Base-by-base conservation (phyloP, 2,888 invertebrate genomes). In the Heteropelma amictum region DNA sequence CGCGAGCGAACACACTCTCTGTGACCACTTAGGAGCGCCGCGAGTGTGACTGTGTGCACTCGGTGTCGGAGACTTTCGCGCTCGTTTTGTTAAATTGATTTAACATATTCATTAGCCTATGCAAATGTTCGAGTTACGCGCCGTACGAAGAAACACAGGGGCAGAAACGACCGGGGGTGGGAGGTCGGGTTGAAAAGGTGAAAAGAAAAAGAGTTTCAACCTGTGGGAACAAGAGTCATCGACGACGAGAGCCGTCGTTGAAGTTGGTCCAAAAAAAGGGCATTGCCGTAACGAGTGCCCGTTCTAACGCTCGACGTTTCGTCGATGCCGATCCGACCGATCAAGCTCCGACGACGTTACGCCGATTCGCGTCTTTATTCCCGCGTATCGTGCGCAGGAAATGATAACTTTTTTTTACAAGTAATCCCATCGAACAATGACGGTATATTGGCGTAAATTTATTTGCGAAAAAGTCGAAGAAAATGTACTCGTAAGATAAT, bases 101-200 rank as follows among this genome's bases (percentile, higher is more conserved):
- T 87, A 87, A 87, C 87, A 85, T 87, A 87, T 88, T 88, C 88
- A 88, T 88, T 88, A 87, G 85, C 76, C 84, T 87, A 86, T 87
- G 88, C 86, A 86, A 88, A 88, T 88, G 73, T 53, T 23, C 53
- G 40, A 58, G 69, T 74, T 72, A 71, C 61, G 61, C 65, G 65
- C 61, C 17, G 26, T 40, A 28, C 42, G 14, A 28, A 17, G 12
- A 19, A 58, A 19, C 42, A 58, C 42, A 19, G 40, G 40, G 10
- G 28, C 3, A 14, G 14, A 33, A 1, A n/a, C 19, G 45, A n/a
- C 19, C 3, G 21, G 17, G 4, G n/a, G 2, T 1, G 21, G 21
- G 2, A 23, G 5, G 45, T 5, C 3, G 23, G 14, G 17, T 19
- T 21, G 10, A 17, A 23, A 47, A 7, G 14, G 17, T 7, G 33